Evolutionary conservation across 2,113 vertebrate genomes (phyloP), one percentile per base, ranked within the genome.

Genomic region (Marmota monax): DNA sequence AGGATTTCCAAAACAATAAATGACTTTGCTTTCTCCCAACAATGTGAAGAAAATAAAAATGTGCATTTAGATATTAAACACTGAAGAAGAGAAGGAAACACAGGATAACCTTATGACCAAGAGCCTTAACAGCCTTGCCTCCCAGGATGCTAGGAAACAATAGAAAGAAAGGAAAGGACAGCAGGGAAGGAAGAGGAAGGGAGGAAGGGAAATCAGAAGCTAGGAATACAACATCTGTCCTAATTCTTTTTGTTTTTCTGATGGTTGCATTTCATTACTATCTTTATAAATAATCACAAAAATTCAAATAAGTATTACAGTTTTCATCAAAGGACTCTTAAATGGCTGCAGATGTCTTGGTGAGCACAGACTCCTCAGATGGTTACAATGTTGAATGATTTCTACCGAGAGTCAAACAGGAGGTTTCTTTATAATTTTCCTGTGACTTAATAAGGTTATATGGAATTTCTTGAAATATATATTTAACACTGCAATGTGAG

Each of bases 221-320:
- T 34, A 93, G 8, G 51, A 92, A 58, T 78, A 84, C 4, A 70
- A n/a, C 76, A 82, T 45, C 51, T 90, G 92, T 61, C 56, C 58
- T 90, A 86, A 92, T 72, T 96, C 69, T 77, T 85, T 86, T 92
- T 88, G 58, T 82, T 95, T 94, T 91, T 86, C 87, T 48, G 29
- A 48, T 77, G 69, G 56, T 37, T 94, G 63, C 27, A 94, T 85
- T 94, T 96, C 78, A 96, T 83, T 90, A 80, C 61, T 90, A 72
- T 94, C 88, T 96, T 88, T 56, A 96, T 56, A 93, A 97, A 96
- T 65, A 87, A 96, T 74, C 88, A 37, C 5, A 70, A 87, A 93
- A 84, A 77, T 34, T 94, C 73, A 95, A 94, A 10, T 90, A 90
- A 94, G 93, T 80, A 90, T 58, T 87, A 42, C 14, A 20, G 18